Conservation (phyloP, 2,113 vertebrate genomes). For the Strix uralensis region DNA sequence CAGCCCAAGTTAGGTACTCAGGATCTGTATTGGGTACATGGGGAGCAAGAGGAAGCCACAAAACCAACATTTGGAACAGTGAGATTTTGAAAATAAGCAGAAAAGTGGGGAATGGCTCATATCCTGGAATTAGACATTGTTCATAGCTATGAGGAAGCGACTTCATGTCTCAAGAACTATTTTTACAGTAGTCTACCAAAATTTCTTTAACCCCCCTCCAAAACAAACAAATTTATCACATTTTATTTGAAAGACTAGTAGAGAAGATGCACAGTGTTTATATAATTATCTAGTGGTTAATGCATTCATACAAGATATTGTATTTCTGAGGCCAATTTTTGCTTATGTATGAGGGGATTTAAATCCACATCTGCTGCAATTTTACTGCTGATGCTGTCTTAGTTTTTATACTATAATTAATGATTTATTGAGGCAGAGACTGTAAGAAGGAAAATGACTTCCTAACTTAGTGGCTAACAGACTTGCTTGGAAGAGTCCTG, state of each 20-base stretch:
- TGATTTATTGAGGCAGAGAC: not conserved
- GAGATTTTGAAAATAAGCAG: not conserved
- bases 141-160: not conserved
- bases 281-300: not conserved
- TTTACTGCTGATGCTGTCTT: not conserved
- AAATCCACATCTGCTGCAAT: not conserved
- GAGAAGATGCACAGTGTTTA: not conserved
- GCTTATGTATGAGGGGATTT: not conserved
- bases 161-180: not conserved
- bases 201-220: not conserved
- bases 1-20: not conserved
- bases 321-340: not conserved
- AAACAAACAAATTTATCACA: not conserved
- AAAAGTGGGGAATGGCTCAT: not conserved
- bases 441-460: not conserved
- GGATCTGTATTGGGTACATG: not conserved
- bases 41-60: not conserved
- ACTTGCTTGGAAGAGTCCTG: not conserved
- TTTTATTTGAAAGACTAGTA: not conserved
- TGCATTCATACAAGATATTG: not conserved
- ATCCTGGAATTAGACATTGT: not conserved
- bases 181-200: not conserved
- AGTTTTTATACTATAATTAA: not conserved
- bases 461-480: not conserved
- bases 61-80: not conserved